Base-by-base conservation (phyloP, 2,888 invertebrate species). In the Xylota sylvarum region DNA sequence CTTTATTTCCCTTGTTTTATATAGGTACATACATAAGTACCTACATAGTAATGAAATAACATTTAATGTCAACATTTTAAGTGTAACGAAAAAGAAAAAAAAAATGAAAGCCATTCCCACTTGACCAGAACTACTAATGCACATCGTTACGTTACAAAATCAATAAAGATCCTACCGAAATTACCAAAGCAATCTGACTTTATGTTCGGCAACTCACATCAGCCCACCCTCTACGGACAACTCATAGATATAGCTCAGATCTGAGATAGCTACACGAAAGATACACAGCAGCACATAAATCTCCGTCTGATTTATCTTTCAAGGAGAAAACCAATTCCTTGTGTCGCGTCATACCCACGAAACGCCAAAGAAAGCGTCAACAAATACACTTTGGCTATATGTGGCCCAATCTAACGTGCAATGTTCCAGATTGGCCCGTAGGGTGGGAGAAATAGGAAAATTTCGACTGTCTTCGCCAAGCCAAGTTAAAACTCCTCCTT, bases 261-360 rank as follows among this genome's bases (percentile, higher is more conserved):
- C 72, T 9, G 5, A 80, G 85, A 85, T 85, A 85, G 70, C 81
- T 70, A 60, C 76, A 81, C 58, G 76, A 85, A 76, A 85, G 80
- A 85, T 85, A 85, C 85, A 88, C 86, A 84, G 87, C 88, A 87
- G 74, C 81, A 88, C 88, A 88, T 88, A 88, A 88, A 88, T 88
- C 88, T 88, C 83, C 78, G 81, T 88, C 84, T 88, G 88, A 88
- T 88, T 88, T 87, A 88, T 88, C 78, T 88, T 65, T 84, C 80
- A 84, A 84, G 78, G 72, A 81, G 85, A 85, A 81, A 85, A 80
- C 81, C 85, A 85, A 85, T 85, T 81, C 85, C 81, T 77, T 81
- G 76, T 65, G 76, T 72, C 72, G 60, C 60, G 73, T 72, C 70
- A 78, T 73, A 64, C 64, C 35, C 52, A 70, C 70, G 32, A 76